Base-by-base conservation (phyloP, 2,888 invertebrate species). In the Eurytoma californica region DNA sequence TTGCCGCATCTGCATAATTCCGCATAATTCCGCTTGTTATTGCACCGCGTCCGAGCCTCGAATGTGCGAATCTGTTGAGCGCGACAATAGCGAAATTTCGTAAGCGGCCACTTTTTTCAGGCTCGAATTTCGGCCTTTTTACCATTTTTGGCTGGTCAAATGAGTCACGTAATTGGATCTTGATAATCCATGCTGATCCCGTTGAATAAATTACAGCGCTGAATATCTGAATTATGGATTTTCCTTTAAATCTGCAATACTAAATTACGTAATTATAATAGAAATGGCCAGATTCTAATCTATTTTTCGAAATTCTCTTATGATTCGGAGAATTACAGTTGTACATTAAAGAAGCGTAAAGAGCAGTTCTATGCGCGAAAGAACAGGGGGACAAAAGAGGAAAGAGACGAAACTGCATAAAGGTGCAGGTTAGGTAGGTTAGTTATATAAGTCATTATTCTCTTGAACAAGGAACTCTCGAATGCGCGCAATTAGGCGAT, bases 401-500 rank as follows among this genome's bases (percentile, higher is more conserved):
- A 51, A n/a, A 20, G 16, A 24, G 16, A 24, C 60, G 20, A 5
- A 12, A 39, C 7, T 5, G 39, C 39, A 39, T 9, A 39, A 39
- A 39, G 20, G 9, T 57, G 20, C 57, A 57, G 20, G 57, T 57
- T 57, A 3, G 9, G 13, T 18, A 7, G 20, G 7, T 18, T 57
- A 57, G 20, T 24, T 83, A 83, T 77, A 84, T 83, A 66, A 51
- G 67, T 67, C 72, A 82, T 85, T 85, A 85, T 82, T 83, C 82
- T 80, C 83, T 76, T 39, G 61, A 76, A 72, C 63, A 63, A 81
- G 83, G 83, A 87, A 86, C 85, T 86, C 84, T 84, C 85, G 84
- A 88, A 86, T 86, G 85, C 86, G 86, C 86, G 87, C 87, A 88
- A 88, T 89, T 88, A 88, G 86, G 83, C 85, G 86, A 88, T 87